Evolutionary conservation across 1,140 invertebrate genomes (phyloP).

Genomic region (Macrobrachium nipponense): DNA sequence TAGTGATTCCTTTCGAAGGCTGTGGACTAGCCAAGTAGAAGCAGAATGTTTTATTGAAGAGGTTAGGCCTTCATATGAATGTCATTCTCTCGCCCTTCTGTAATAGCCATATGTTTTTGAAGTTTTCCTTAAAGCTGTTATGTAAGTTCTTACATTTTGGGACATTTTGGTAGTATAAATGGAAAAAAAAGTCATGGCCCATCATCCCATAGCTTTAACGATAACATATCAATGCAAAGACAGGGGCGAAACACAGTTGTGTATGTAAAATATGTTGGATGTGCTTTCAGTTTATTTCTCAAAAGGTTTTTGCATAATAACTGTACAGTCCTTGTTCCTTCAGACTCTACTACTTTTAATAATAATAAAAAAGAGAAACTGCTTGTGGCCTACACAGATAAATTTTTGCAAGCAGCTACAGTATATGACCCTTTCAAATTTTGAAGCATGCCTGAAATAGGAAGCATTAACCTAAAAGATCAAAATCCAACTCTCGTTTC

Average conservation of each 20-base stretch:
- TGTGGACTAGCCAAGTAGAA: constrained; percentile 41
- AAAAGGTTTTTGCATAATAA: constrained; percentile 45
- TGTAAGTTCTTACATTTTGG: constrained; percentile 36
- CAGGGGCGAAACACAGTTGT: constrained; percentile 45
- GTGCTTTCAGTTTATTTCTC: constrained; percentile 41
- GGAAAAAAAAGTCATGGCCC: constrained; percentile 28
- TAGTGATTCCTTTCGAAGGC: constrained; percentile 47
- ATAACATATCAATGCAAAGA: constrained; percentile 53
- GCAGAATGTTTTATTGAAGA: constrained; percentile 29
- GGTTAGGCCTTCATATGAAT: constrained; percentile 37
- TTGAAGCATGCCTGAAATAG: constrained; percentile 29
- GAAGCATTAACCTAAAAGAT: constrained; percentile 12
- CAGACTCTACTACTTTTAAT: constrained; percentile 14
- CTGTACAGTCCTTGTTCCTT: constrained; percentile 42
- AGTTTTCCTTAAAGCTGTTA: constrained; percentile 35
- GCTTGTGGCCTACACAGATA: constrained; percentile 40
- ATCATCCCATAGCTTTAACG: constrained; percentile 46
- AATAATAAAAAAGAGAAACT: not conserved
- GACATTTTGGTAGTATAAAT: constrained; percentile 20
- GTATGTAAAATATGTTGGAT: constrained; percentile 32
- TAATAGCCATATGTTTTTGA: constrained; percentile 35
- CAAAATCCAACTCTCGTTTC: constrained; percentile 6
- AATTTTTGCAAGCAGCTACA: constrained; percentile 32
- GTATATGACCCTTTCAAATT: constrained; percentile 19
- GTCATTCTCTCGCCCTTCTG: constrained; percentile 34